Percentiles rank a stretch among this genome's conserved stretches.
phyloP scores from a whole-genome alignment of 1,140 invertebrate genomes.

The Heliconius melpomene region DNA sequence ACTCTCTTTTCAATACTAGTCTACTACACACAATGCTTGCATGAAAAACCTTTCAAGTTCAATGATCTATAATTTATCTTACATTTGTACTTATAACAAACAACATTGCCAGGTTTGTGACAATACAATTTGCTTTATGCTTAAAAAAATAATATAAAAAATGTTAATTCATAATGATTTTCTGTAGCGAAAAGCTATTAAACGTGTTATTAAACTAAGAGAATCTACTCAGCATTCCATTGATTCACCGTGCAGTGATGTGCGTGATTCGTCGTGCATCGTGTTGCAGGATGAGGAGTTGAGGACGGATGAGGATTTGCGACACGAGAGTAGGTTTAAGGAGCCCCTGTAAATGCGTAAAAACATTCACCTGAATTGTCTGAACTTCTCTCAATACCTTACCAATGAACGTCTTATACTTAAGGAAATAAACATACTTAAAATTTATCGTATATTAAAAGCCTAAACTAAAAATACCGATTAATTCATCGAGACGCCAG shows the following conservation, averaged over 20 bases:
- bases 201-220: background rate
- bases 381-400: too few species aligned
- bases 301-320: too few species aligned
- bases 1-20: background rate
- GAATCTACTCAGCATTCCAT: too few species aligned
- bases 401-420: too few species aligned
- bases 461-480: background rate
- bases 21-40: background rate
- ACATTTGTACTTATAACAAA: background rate
- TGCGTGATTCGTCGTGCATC: too few species aligned
- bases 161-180: too few species aligned
- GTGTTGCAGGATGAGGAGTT: too few species aligned
- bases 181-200: background rate
- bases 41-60: slow-evolving; percentile 6
- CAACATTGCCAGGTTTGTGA: background rate
- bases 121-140: background rate
- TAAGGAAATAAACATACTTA: too few species aligned
- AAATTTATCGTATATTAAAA: background rate
- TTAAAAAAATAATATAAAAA: background rate
- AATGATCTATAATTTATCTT: background rate
- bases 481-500: slow-evolving; percentile 1
- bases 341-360: too few species aligned
- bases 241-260: too few species aligned
- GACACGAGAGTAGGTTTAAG: too few species aligned
- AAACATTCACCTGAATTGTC: too few species aligned